Evolutionary conservation across 2,113 vertebrate species (phyloP).

Genomic region (Pundamilia nyererei): DNA sequence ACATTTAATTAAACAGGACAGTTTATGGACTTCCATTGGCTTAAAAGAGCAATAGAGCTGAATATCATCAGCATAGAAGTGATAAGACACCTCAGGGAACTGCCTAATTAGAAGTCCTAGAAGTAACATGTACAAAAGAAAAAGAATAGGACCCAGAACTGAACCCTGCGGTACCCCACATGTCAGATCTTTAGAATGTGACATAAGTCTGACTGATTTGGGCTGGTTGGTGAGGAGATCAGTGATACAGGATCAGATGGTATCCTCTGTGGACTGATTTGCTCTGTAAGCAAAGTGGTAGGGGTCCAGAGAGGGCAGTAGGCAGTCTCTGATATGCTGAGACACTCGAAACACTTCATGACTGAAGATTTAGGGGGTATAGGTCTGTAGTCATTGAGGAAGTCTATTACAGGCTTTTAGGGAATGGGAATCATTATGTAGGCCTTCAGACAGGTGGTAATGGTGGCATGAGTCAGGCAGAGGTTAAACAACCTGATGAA

Average conservation of each 20-base stretch:
- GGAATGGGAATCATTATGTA: neutral
- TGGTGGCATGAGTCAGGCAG: neutral
- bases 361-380: neutral
- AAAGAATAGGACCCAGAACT: neutral
- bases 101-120: neutral
- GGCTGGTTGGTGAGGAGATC: neutral
- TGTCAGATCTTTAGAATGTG: neutral
- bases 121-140: neutral
- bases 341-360: neutral
- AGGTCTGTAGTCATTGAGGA: neutral
- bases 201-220: neutral
- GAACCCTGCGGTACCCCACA: neutral
- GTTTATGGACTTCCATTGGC: neutral
- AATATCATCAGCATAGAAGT: neutral
- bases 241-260: neutral
- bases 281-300: neutral
- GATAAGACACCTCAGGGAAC: neutral
- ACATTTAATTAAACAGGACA: neutral
- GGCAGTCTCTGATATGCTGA: neutral
- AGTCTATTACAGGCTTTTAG: neutral
- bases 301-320: neutral
- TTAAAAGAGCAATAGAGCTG: neutral
- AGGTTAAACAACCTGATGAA: neutral
- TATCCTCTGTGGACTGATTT: neutral
- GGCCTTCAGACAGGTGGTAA: neutral